Base-by-base conservation (phyloP, 2,113 vertebrate genomes). In the Pangasianodon gigas region DNA sequence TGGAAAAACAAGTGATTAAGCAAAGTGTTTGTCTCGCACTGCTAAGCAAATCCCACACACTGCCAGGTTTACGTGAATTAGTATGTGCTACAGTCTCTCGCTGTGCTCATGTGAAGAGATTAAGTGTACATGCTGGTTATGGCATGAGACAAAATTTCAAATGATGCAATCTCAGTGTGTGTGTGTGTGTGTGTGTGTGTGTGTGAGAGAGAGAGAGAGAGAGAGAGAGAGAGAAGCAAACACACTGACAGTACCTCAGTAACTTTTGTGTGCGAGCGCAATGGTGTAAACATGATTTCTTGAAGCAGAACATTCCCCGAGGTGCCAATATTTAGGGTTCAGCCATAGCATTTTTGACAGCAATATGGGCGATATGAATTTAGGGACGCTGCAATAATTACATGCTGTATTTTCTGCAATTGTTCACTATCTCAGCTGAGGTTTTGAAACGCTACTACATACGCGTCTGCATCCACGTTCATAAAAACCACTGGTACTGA, bases 1-100 rank as follows among this genome's bases (percentile, higher is more conserved):
- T 41, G 51, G 69, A 87, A 75, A 87, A 87, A 86, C 85, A 87
- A 87, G 85, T 5, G 85, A 75, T 87, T 87, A 87, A 75, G 52
- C 69, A 77, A 87, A 87, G 85, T 56, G 85, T 56, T 37, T 37
- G 69, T 54, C 85, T 84, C 37, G 54, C 32, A 14, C 54, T 62
- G 54, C 82, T 13, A 24, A 84, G 37, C 82, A 84, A 84, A 84
- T 84, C 65, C 67, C 65, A 14, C n/a, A 74, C 65, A 37, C 51
- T 16, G 67, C n/a, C 85, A 54, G 67, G 65, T 74, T 86, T 54
- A 54, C n/a, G 46, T 51, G 48, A 54, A 52, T 86, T 74, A 74
- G 67, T 41, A 14, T 21, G 65, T 26, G 85, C 67, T 26, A 29
- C 41, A 41, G 65, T 54, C 13, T 51, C 65, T 65, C 16, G 46